Evolutionary conservation across 92 coral and sea anemone species (phyloP), one percentile per base, ranked within the genome.

Genomic region (Zoanthus sociatus): DNA sequence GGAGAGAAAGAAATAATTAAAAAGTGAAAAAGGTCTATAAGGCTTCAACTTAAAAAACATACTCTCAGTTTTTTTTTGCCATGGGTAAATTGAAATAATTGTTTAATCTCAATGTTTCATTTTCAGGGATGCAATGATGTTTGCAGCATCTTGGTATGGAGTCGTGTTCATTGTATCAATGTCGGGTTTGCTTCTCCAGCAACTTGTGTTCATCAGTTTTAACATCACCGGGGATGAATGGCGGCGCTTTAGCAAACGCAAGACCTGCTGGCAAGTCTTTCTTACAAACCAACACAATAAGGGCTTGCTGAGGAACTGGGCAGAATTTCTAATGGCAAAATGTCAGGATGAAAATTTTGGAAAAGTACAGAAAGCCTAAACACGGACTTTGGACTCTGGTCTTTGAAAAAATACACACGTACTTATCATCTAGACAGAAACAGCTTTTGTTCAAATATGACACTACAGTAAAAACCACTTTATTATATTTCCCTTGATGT

Each of bases 201-300:
- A 97, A 83, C 51, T 95, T 44, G 31, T 90, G 30, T 93, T 97
- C 37, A 88, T 95, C 76, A 97, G 97, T 75, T 92, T 97, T 33
- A 95, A 97, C 87, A 76, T 97, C 58, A 97, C 99, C 51, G 96
- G 97, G 0, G 98, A 97, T 79, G 99, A 97, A 88, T 97, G 96
- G 95, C 90, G 98, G 42, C 95, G 96, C 68, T 77, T 89, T 6
- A 74, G 93, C 18, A 91, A 82, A 76, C 88, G 87, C 60, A 91
- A 92, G 81, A 68, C 94, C 71, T 91, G 90, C 71, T 90, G 95
- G 94, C 90, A 94, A 84, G 79, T 90, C 11, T 76, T 95, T 16
- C 78, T 77, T 73, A 83, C 90, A 17, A 90, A 94, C 48, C 93
- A 92, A n/a, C 90, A 93, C 77, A 90, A 96, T 85, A 95, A 73